These are phyloP conservation scores for Lithobates sylvaticus DNA, from an alignment of 2,797 vertebrate genomes.

Conservation along the genomic window DNA sequence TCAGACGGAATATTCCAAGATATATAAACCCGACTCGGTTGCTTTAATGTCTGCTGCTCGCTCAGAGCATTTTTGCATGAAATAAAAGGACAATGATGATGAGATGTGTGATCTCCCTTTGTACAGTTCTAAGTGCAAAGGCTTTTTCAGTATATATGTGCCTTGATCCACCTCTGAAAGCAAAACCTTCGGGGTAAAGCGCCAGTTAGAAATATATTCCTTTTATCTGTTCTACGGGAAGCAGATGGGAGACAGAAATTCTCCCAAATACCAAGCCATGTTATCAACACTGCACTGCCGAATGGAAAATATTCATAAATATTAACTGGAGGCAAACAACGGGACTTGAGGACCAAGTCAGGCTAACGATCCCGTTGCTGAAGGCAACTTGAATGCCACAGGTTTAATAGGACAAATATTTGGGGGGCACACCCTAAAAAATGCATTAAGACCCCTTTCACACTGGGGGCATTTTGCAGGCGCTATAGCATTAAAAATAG, in stretches of 20 bases:
- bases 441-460: too few species aligned
- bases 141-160: constrained; percentile 6
- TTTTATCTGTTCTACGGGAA: constrained; percentile 42
- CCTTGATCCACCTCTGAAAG: constrained; percentile 33
- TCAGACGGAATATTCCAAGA: constrained; percentile 35
- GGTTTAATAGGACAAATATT: too few species aligned
- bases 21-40: constrained; percentile 10
- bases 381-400: neutral
- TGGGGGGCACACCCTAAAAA: too few species aligned
- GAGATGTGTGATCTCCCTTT: constrained; percentile 48
- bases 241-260: neutral
- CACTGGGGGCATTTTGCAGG: too few species aligned
- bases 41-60: constrained; percentile 43
- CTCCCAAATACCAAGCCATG: neutral
- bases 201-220: constrained; percentile 28
- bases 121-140: constrained; percentile 47
- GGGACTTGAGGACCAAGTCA: neutral
- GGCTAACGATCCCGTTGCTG: neutral
- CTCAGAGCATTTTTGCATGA: constrained; percentile 54
- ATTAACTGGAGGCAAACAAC: neutral
- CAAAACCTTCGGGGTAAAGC: constrained; percentile 38
- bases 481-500: too few species aligned
- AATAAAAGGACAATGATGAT: constrained; percentile 55
- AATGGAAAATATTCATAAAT: neutral
- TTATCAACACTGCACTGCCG: neutral